Evolutionary conservation across 2,888 invertebrate genomes (phyloP).

Genomic region (Eupithecia tripunctaria): DNA sequence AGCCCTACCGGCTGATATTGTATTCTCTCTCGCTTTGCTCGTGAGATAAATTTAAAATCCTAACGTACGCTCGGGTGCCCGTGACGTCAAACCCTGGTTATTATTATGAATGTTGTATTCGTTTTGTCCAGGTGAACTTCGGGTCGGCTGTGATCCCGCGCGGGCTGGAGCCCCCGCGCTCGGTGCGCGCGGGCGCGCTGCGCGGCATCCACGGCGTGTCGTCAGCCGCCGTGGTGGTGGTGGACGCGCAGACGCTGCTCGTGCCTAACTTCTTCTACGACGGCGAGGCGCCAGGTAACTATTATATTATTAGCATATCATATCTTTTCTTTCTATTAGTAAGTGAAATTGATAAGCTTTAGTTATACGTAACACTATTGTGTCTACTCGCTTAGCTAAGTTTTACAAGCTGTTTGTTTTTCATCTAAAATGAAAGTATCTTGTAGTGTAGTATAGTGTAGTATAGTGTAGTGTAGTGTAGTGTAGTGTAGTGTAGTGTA

Average conservation of each 20-base stretch:
- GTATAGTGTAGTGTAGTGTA: no score
- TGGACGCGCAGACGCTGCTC: constrained; percentile 96
- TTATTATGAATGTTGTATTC: background rate
- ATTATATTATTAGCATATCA: no score
- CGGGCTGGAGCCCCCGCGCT: constrained; percentile 91
- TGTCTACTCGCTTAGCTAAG: no score
- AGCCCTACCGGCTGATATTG: background rate
- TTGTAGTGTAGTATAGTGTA: no score
- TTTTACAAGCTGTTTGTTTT: no score
- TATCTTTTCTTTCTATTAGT: no score
- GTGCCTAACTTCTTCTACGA: constrained; percentile 96
- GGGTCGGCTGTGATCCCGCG: constrained; percentile 93
- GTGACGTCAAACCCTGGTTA: background rate
- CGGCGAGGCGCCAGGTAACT: constrained; percentile 94
- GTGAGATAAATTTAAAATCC: background rate
- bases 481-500: background rate
- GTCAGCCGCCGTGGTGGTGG: constrained; percentile 94
- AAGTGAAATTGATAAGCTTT: no score
- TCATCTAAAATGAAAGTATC: no score
- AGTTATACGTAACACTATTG: no score
- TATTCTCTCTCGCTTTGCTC: background rate
- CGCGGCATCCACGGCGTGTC: constrained; percentile 92
- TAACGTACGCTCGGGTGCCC: background rate
- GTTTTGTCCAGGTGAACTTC: constrained; percentile 90
- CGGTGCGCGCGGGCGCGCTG: constrained; percentile 90